A percentile compares a stretch with the other conserved stretches of the same genome.
Conservation (phyloP, 2,113 vertebrate genomes). For the Sylvilagus bachmani region DNA sequence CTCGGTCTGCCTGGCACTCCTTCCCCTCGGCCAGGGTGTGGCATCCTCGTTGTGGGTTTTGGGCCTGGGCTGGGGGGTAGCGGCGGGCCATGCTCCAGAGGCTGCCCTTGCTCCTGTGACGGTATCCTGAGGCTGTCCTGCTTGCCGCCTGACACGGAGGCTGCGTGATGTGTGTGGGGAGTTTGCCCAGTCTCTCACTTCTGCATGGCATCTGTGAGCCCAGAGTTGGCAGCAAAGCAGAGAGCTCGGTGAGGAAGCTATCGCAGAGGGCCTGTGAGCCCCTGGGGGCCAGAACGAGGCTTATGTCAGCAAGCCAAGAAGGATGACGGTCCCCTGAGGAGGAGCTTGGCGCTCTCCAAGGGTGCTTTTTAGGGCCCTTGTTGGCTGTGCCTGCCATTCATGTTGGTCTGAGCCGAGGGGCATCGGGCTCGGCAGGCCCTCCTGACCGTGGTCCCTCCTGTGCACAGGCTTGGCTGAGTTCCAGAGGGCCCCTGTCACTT, state of each 20-base stretch:
- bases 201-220: neutral
- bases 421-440: constrained; percentile 77
- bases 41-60: neutral
- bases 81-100: neutral
- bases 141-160: neutral
- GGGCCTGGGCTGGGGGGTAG: neutral
- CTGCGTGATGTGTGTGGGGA: neutral
- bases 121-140: too few relatives aligned
- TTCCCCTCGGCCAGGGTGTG: too few relatives aligned
- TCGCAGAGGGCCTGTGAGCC: neutral
- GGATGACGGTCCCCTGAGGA: constrained; percentile 15
- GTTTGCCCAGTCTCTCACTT: neutral
- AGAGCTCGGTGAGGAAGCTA: neutral
- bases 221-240: neutral
- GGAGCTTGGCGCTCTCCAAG: constrained; percentile 59
- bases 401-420: constrained; percentile 66
- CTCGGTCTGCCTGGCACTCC: neutral
- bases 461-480: constrained; percentile 70
- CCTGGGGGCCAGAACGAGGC: neutral
- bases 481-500: constrained; percentile 67
- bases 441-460: constrained; percentile 76
- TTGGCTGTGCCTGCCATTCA: too few relatives aligned
- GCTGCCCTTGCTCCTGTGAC: neutral
- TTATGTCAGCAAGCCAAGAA: neutral
- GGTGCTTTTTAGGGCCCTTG: constrained; percentile 72